Base-by-base conservation (phyloP, 2,113 vertebrate genomes). In the Neotragus moschatus region DNA sequence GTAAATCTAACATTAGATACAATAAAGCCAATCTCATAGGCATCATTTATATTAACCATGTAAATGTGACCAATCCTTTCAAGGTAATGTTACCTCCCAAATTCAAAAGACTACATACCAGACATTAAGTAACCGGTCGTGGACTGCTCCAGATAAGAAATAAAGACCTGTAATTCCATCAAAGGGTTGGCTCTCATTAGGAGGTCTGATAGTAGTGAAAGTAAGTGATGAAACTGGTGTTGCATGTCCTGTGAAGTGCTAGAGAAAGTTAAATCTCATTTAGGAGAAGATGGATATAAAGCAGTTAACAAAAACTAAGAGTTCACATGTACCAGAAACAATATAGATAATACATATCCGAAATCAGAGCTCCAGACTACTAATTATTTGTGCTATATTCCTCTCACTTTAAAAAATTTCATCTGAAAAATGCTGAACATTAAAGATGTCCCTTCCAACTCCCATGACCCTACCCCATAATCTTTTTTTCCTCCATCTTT, bases 211-310 rank as follows among this genome's bases (percentile, higher is more conserved):
- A 88, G 99, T 99, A 92, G 99, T 99, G 97, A 99, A 99, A 97
- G 98, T 98, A 97, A 99, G 99, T 82, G 99, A 99, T 95, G 99
- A 99, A 98, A 99, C 99, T 87, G 99, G 99, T 0, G 99, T 99
- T 39, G 99, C 99, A 93, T 99, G 99, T 90, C 99, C 99, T 93
- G 99, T 99, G 98, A 99, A 99, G 98, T 99, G 99, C 99, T 99
- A 94, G 95, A 77, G 95, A 95, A 87, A 80, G 90, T 92, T 90
- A 91, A 84, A 75, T 93, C 84, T 21, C 12, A 88, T 87, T 98
- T 97, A 98, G 96, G 55, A 97, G 33, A 23, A 28, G 6, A 93
- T 3, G 84, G 36, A 77, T 66, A 79, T 60, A 89, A 81, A 95
- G 47, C 28, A 88, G 28, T 33, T 33, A 55, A 75, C 56, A 94